Conservation (phyloP, 2,797 vertebrate genomes). For the Liparis tanakae region DNA sequence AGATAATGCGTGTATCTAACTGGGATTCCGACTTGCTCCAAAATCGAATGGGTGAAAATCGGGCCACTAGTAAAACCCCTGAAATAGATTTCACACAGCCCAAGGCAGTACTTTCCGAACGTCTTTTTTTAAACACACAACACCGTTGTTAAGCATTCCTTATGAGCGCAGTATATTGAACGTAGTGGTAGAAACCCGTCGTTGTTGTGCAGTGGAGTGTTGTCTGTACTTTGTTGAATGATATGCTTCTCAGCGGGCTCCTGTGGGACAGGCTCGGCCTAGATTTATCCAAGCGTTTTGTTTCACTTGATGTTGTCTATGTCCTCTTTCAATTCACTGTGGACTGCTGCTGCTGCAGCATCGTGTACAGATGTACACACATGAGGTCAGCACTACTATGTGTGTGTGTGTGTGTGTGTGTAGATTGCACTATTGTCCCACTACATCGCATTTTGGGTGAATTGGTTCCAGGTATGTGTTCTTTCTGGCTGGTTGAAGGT, state of each 20-base stretch:
- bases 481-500: background rate
- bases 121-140: background rate
- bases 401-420: too few species aligned
- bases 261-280: slow-evolving; percentile 63
- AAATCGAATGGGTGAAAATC: background rate
- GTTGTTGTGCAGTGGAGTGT: slow-evolving; percentile 31
- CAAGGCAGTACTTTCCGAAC: background rate
- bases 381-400: slow-evolving; percentile 23
- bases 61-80: background rate
- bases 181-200: slow-evolving; percentile 7
- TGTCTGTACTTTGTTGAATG: slow-evolving; percentile 47
- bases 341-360: slow-evolving; percentile 24
- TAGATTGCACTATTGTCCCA: background rate
- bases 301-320: slow-evolving; percentile 64
- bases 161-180: slow-evolving; percentile 15
- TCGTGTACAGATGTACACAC: slow-evolving; percentile 19
- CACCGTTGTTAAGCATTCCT: background rate
- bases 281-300: slow-evolving; percentile 62
- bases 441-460: background rate
- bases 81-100: background rate
- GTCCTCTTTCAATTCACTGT: slow-evolving; percentile 43
- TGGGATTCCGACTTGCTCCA: background rate
- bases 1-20: background rate
- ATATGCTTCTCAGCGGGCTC: slow-evolving; percentile 55
- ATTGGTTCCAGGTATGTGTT: background rate